Base-by-base conservation (phyloP, 2,888 invertebrate species). In the Megaustenia siamemsis region DNA sequence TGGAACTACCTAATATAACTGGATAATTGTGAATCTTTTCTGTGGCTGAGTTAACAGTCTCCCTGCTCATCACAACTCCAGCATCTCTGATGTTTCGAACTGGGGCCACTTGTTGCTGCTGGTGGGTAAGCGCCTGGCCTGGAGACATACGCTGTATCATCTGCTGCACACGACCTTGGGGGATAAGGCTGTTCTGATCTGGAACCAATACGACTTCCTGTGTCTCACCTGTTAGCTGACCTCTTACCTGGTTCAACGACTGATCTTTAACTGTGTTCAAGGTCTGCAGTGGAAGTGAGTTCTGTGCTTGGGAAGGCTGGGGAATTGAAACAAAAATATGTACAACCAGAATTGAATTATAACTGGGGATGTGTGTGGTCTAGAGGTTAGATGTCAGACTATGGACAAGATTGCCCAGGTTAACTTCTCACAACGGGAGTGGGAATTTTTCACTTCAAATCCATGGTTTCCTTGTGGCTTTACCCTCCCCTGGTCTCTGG, bases 121-220 rank as follows among this genome's bases (percentile, higher is more conserved):
- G n/a, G 35, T 83, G 85, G 53, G 82, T 75, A 60, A 49, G 43
- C 2, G 73, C 45, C 66, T 86, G 85, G 45, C 85, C 85, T 12
- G 97, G 97, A 32, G 96, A 96, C 95, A 97, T 96, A 86, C 97
- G 95, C 90, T 96, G 96, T 90, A 97, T 95, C 94, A 96, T 95
- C 92, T 96, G 96, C 91, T 96, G 96, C 93, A 96, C 89, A 56
- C 87, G 76, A 97, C 96, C 92, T 87, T 79, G 92, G 81, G 86
- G 91, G n/a, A 87, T 84, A 21, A 75, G 40, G 49, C 43, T 75
- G 66, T 82, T 82, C 35, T 75, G 76, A 32, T 38, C 43, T 21
- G 49, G 45, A 32, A 32, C 49, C 40, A 82, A 35, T 38, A 82
- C 35, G 2, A 32, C 63, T 32, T 18, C 66, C 38, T 82, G 82